Evolutionary conservation across 2,888 invertebrate genomes (phyloP).

Genomic region (Tinea semifulvella): DNA sequence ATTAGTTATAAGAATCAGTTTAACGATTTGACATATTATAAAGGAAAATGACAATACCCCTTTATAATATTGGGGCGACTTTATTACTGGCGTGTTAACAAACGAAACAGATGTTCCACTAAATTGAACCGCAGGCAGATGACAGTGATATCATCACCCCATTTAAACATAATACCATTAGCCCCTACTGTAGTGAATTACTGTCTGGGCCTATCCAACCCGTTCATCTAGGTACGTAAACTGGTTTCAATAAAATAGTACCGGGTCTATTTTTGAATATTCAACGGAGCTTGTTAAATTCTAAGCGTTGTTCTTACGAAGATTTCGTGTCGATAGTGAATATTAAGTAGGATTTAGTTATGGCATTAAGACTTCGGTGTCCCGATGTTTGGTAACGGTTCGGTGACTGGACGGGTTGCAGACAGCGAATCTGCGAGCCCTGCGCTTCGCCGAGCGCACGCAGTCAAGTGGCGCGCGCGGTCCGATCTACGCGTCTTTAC

Average conservation of each 20-base stretch:
- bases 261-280: conserved; percentile 21
- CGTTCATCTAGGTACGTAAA: conserved; percentile 28
- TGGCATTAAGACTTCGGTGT: conserved; percentile 26
- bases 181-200: conserved; percentile 4
- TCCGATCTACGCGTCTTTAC: conserved; percentile 46
- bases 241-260: conserved; percentile 30
- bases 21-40: too few species aligned
- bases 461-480: conserved; percentile 50
- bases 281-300: background rate
- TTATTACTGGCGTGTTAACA: background rate
- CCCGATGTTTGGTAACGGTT: conserved; percentile 35
- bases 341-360: conserved; percentile 34
- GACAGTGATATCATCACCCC: conserved; percentile 14
- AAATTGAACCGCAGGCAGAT: conserved; percentile 1
- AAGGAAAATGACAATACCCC: too few species aligned
- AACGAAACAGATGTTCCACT: conserved; percentile 12
- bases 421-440: conserved; percentile 31
- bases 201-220: conserved; percentile 10
- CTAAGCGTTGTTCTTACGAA: conserved; percentile 19
- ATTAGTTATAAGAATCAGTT: too few species aligned
- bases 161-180: conserved; percentile 13
- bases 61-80: too few species aligned
- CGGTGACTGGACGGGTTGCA: conserved; percentile 30
- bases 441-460: conserved; percentile 20
- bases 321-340: conserved; percentile 28